These are phyloP conservation scores for Nothocercus nigrocapillus DNA, from an alignment of 2,113 vertebrate species.

Conservation along the genomic window DNA sequence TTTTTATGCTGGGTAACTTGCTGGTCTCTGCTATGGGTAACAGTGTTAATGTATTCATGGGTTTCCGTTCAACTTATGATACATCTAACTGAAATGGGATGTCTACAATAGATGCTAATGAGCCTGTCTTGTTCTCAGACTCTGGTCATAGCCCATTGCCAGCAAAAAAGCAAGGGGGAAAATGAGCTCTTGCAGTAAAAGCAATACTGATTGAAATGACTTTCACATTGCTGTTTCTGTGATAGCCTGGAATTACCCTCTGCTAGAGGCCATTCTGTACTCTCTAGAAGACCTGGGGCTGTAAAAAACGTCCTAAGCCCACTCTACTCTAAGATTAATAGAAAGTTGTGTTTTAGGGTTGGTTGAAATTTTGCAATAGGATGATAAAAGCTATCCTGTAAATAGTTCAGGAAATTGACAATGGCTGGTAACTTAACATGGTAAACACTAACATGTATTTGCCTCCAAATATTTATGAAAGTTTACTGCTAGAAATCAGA, in stretches of 20 bases:
- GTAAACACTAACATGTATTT: neutral
- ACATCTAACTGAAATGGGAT: neutral
- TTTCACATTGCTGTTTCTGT: neutral
- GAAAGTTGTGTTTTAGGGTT: neutral
- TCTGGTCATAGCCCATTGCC: neutral
- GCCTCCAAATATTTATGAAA: neutral
- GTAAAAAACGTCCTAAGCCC: neutral
- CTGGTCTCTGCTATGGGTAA: neutral
- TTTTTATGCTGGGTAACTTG: neutral
- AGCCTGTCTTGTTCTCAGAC: neutral
- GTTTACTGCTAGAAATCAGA: neutral
- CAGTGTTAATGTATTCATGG: neutral
- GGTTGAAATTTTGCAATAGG: neutral
- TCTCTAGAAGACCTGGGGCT: neutral
- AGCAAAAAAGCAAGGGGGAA: neutral
- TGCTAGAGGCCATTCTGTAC: neutral
- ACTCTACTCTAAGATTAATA: neutral
- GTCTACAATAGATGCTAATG: neutral
- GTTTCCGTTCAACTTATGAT: neutral
- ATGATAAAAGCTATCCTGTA: neutral
- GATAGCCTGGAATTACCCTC: neutral
- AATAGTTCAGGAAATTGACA: neutral
- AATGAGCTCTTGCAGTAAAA: neutral
- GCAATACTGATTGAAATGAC: neutral
- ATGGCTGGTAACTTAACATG: neutral